A percentile compares a stretch with the other conserved stretches of the same genome.
Evolutionary conservation across 2,888 invertebrate genomes (phyloP).

Genomic region (Microplitis manilae): DNA sequence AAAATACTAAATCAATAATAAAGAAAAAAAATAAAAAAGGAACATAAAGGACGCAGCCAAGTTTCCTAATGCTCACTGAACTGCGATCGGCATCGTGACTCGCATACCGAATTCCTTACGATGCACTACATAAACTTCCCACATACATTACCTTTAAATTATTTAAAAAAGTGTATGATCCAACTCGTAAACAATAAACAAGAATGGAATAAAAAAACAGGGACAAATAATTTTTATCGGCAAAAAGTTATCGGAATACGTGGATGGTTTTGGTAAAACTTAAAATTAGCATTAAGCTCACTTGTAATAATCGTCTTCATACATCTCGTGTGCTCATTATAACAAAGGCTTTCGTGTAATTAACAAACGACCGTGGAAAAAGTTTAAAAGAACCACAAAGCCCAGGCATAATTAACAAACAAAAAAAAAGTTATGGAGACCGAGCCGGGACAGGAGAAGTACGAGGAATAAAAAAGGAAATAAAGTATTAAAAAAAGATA

Average conservation of each 20-base stretch:
- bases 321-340: not conserved
- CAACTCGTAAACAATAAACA: not conserved
- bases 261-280: not conserved
- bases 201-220: not conserved
- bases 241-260: not conserved
- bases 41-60: slow-evolving; percentile 13
- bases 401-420: not conserved
- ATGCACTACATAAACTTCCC: not conserved
- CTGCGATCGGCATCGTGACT: slow-evolving; percentile 27
- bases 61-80: slow-evolving; percentile 28
- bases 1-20: not conserved
- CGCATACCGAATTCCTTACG: slow-evolving; percentile 10
- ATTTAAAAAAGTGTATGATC: not conserved
- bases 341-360: slow-evolving; percentile 1
- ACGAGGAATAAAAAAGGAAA: not conserved
- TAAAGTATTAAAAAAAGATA: not conserved
- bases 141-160: not conserved
- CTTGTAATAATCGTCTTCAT: not conserved
- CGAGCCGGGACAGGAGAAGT: not conserved
- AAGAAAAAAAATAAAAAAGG: not conserved
- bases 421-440: not conserved
- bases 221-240: not conserved
- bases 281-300: not conserved
- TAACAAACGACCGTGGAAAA: not conserved
- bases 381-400: not conserved